Percentiles rank a stretch among this genome's conserved stretches.
Conservation (phyloP, 2,113 vertebrate genomes). For the Semicossyphus pulcher region DNA sequence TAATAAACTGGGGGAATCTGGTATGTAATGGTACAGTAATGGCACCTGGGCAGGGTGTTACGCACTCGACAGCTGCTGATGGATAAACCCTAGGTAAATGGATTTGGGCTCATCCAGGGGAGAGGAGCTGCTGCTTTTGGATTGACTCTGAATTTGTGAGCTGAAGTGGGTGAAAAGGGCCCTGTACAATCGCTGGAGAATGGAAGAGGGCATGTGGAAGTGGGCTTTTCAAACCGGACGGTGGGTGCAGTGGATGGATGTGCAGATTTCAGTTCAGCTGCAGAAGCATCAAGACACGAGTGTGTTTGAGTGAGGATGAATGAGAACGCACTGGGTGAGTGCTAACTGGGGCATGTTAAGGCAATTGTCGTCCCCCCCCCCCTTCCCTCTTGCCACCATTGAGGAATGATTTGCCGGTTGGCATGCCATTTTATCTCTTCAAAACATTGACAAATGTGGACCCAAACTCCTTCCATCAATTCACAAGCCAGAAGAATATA, state of each 20-base stretch:
- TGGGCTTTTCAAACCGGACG: constrained; percentile 47
- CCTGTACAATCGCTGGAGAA: constrained; percentile 13
- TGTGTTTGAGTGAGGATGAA: constrained; percentile 31
- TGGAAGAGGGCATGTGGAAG: constrained; percentile 29
- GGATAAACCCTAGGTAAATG: constrained; percentile 82
- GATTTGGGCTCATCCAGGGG: constrained; percentile 73
- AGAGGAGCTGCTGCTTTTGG: constrained; percentile 66
- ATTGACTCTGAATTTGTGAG: constrained; percentile 53
- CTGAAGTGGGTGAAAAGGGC: constrained; percentile 36
- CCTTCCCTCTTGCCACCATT: constrained; percentile 38
- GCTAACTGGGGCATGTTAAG: constrained; percentile 76
- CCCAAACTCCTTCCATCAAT: constrained; percentile 66
- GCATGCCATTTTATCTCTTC: constrained; percentile 60
- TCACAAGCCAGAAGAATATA: constrained; percentile 63
- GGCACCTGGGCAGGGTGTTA: constrained; percentile 78
- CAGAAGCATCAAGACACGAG: neutral
- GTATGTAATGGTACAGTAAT: constrained; percentile 82
- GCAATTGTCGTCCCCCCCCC: constrained; percentile 56
- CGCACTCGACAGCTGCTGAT: constrained; percentile 79
- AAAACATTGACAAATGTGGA: constrained; percentile 70
- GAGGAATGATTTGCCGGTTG: constrained; percentile 70
- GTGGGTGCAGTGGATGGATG: constrained; percentile 28
- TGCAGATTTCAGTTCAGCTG: constrained; percentile 51
- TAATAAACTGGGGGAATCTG: constrained; percentile 83
- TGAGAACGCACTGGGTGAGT: constrained; percentile 48